Evolutionary conservation across 2,797 vertebrate species (phyloP), one percentile per base, ranked within the genome.

Genomic region (Alfaro cultratus): DNA sequence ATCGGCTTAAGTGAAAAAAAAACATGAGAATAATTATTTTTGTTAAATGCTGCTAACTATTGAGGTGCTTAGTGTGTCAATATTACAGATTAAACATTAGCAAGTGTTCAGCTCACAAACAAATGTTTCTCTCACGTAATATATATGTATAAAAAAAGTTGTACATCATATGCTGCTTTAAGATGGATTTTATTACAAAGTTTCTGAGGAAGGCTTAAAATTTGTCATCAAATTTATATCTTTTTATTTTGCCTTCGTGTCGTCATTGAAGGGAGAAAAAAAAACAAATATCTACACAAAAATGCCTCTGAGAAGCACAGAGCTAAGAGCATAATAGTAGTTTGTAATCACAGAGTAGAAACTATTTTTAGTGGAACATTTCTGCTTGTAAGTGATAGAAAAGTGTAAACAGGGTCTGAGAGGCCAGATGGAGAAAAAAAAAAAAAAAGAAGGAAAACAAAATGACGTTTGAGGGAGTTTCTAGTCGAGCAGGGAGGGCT

Each of bases 401-500:
- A 91, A 57, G 81, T 92, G 89, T 92, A 91, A 94, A 94, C 88
- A 80, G 72, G 67, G 41, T 74, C 77, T 74, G 74, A 70, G 21
- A 60, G 75, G 74, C 26, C 55, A 49, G 60, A 55, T 68, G 31
- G 68, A 39, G 57, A 36, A 12, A 29, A 45, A 15, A 3, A 39
- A 39, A 39, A 21, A 10, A 67, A 23, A 18, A 12, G 6, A 34
- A 36, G 10, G 18, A 26, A 9, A 7, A 29, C 26, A n/a, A 60
- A 60, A 60, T 13, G 18, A 43, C 12, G 51, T 12, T 47, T 78
- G 43, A 43, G 43, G 60, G 53, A 79, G 78, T 83, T 85, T 92
- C 96, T 97, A 98, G 95, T 98, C 97, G 90, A 98, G 96, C 90
- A 98, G 95, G 78, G 97, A 98, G 0, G 97, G 97, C 90, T 98